Percentiles rank a stretch among this genome's conserved stretches.
Conservation (phyloP, 1,140 invertebrate genomes). For the Sinonovacula constricta region DNA sequence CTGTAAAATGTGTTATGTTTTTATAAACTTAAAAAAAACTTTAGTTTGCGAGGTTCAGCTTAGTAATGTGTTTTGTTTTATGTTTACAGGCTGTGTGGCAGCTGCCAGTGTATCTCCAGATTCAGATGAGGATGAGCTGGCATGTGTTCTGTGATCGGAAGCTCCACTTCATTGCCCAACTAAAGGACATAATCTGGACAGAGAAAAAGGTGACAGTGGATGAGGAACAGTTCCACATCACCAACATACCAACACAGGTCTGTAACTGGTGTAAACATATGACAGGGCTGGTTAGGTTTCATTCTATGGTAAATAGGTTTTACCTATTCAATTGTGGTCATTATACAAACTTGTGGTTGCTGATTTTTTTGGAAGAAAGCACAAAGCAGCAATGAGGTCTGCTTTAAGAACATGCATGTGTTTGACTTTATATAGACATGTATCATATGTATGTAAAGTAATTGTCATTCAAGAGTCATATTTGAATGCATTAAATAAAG, state of each 20-base stretch:
- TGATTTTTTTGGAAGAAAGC: no score
- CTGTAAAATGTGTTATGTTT: no score
- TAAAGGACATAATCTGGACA: conserved; percentile 59
- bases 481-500: neutral
- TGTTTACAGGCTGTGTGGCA: no score
- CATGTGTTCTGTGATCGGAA: conserved; percentile 64
- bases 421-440: neutral
- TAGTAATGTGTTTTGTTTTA: no score
- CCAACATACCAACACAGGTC: neutral
- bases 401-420: neutral
- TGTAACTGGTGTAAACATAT: no score
- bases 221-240: conserved; percentile 48
- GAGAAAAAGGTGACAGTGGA: conserved; percentile 39
- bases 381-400: no score
- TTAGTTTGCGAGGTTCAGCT: no score
- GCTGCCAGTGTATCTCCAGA: conserved; percentile 55
- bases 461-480: neutral
- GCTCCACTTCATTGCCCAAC: conserved; percentile 55
- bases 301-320: no score
- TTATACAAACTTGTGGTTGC: neutral
- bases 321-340: neutral
- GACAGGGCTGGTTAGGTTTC: neutral
- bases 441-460: neutral
- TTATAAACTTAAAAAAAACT: no score
- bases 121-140: conserved; percentile 66